Evolutionary conservation across 2,797 vertebrate species (phyloP), one percentile per base, ranked within the genome.

Genomic region (Pangasius djambal): DNA sequence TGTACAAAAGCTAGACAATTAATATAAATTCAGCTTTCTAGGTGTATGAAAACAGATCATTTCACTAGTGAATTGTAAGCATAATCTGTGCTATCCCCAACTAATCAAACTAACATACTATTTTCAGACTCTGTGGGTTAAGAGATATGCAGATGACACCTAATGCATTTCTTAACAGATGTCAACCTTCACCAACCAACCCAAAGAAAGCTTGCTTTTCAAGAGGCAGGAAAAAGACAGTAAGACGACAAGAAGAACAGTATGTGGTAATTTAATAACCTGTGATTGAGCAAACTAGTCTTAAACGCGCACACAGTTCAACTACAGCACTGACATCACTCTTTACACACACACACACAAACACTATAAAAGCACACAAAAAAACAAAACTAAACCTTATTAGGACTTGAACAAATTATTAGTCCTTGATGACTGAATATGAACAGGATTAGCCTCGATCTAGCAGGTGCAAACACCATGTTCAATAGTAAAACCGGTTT

Each of bases 381-480:
- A 34, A 6, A 6, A 18, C 28, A 25, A 37, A 18, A 16, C 4
- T 22, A 40, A 72, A 0, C 69, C 69, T 44, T 13, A 55, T 16
- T 6, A 31, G 48, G 6, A 16, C n/a, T 20, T 34, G n/a, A 9
- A 34, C 16, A 77, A 75, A 50, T 50, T 5, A 50, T n/a, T 22
- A 86, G 25, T 63, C 25, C 2, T 28, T 83, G 25, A 31, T 48
- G 18, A 9, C 1, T 74, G n/a, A 44, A 88, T 1, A 59, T 28
- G 13, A 48, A 63, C 31, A 63, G 10, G 48, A 28, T 75, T 50
- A 63, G 69, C 44, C 25, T 59, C 37, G 12, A 67, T 31, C 10
- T n/a, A 79, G 40, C 88, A 89, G 89, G 70, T 84, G 70, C 70
- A 75, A 86, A n/a, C 15, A 77, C 13, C 50, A 15, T 79, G 25